A percentile compares a stretch with the other conserved stretches of the same genome.
These are phyloP conservation scores for Idaea straminata DNA, from an alignment of 2,888 invertebrate genomes.

Conservation along the genomic window DNA sequence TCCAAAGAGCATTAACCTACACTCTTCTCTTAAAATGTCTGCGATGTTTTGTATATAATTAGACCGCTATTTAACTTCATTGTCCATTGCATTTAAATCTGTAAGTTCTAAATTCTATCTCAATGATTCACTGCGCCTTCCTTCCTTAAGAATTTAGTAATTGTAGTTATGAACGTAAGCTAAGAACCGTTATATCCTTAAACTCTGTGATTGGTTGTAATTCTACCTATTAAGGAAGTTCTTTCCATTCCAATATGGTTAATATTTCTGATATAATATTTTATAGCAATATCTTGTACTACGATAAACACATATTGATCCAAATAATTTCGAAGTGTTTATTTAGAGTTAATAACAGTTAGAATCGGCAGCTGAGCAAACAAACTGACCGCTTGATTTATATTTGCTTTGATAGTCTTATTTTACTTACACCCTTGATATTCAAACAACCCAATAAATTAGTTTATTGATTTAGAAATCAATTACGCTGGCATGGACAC, in stretches of 20 bases:
- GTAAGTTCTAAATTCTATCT: conserved; percentile 37
- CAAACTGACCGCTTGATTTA: neutral
- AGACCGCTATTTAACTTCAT: conserved; percentile 35
- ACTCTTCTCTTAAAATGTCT: conserved; percentile 30
- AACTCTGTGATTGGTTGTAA: conserved; percentile 5
- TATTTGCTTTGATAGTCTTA: neutral
- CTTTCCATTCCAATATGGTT: neutral
- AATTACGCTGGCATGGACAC: no score
- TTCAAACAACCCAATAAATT: neutral
- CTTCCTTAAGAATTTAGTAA: conserved; percentile 15
- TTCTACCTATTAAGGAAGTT: neutral
- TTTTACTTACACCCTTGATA: neutral
- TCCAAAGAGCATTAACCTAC: conserved; percentile 24
- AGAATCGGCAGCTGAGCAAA: neutral
- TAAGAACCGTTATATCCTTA: conserved; percentile 31
- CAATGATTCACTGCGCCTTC: conserved; percentile 33
- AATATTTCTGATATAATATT: neutral
- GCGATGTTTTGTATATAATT: conserved; percentile 39
- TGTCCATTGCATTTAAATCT: conserved; percentile 18
- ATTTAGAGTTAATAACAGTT: neutral
- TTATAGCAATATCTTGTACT: neutral
- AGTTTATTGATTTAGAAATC: neutral
- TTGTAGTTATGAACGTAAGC: conserved; percentile 16
- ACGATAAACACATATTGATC: neutral
- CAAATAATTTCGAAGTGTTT: neutral